Base-by-base conservation (phyloP, 2,113 vertebrate genomes). In the Geococcyx californianus region DNA sequence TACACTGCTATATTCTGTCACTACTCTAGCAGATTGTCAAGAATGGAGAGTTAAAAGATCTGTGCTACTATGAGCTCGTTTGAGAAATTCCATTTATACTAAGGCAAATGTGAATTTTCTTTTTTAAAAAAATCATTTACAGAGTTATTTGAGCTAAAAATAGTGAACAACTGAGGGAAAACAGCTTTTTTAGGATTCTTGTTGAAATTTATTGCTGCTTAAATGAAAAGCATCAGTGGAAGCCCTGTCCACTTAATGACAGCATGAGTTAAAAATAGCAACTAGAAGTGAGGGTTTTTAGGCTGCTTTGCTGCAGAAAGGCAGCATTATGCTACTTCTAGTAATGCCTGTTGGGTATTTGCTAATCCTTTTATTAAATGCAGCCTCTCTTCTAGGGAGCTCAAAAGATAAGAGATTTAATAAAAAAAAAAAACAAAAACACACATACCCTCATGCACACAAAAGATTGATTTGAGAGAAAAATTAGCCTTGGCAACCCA, bases 381-480 rank as follows among this genome's bases (percentile, higher is more conserved):
- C 59, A 83, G 0, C 28, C 24, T 73, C 62, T 92, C 44, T 72
- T 85, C 45, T 64, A 47, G 90, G 79, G 40, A 90, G 56, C 40
- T 89, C 18, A 36, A 42, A 89, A 56, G 29, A 44, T 1, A 1
- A 82, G 17, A 17, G 44, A 58, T 45, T 90, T 60, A 26, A 66
- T 90, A 25, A 42, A n/a, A n/a, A n/a, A n/a, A n/a, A n/a, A n/a
- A n/a, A n/a, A n/a, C n/a, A n/a, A n/a, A n/a, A 38, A 42, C 15
- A 26, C 21, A n/a, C 18, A 5, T 45, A 15, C 9, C 9, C 11
- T n/a, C 1, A 0, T 51, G 42, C 10, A 4, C 25, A n/a, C 25
- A 38, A 5, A 64, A 15, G 14, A 6, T 28, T 16, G 68, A 6
- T 68, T 52, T 73, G 87, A 42, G 31, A n/a, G 58, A 62, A 59